Conservation (phyloP, 2,797 vertebrate species). For the Cephalopachus bancanus region DNA sequence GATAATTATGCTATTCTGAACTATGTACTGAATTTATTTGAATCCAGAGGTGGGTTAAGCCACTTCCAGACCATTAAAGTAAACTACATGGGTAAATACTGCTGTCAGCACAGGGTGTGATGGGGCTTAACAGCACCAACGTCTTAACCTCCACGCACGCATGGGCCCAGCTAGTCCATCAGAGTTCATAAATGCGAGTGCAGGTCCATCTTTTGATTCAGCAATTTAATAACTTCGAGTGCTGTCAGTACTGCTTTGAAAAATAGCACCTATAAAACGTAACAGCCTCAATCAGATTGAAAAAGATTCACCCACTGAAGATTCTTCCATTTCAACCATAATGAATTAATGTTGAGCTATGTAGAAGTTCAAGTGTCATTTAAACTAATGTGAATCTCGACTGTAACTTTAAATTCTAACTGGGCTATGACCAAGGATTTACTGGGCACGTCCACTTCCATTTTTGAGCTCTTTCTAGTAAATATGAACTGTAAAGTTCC, state of each 20-base stretch:
- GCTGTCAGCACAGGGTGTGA: slow-evolving; percentile 88
- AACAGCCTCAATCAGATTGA: slow-evolving; percentile 99
- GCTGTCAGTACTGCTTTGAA: slow-evolving; percentile 99
- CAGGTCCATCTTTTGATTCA: slow-evolving; percentile 94
- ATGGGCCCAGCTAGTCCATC: slow-evolving; percentile 87
- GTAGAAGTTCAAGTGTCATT: slow-evolving; percentile 98
- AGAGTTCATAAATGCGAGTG: slow-evolving; percentile 90
- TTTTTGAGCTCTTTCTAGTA: slow-evolving; percentile 85
- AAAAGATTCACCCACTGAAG: slow-evolving; percentile 93
- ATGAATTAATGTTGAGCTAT: slow-evolving; percentile 98
- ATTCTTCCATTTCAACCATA: slow-evolving; percentile 94
- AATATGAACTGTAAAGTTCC: slow-evolving; percentile 78
- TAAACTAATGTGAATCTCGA: slow-evolving; percentile 93
- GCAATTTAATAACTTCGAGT: slow-evolving; percentile 99
- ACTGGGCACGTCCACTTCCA: slow-evolving; percentile 85
- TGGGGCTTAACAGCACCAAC: slow-evolving; percentile 88
- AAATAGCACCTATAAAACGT: slow-evolving; percentile 99
- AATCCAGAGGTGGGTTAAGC: slow-evolving; percentile 90
- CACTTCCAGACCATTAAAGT: slow-evolving; percentile 90
- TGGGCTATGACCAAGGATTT: slow-evolving; percentile 85
- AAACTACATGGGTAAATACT: slow-evolving; percentile 90
- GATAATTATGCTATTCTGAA: slow-evolving; percentile 87
- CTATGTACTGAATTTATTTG: slow-evolving; percentile 89
- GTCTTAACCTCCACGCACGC: slow-evolving; percentile 87
- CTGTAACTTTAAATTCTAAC: slow-evolving; percentile 89